A percentile compares a stretch with the other conserved stretches of the same genome.
Evolutionary conservation across 1,140 invertebrate species (phyloP).

Genomic region (Danaus plexippus): DNA sequence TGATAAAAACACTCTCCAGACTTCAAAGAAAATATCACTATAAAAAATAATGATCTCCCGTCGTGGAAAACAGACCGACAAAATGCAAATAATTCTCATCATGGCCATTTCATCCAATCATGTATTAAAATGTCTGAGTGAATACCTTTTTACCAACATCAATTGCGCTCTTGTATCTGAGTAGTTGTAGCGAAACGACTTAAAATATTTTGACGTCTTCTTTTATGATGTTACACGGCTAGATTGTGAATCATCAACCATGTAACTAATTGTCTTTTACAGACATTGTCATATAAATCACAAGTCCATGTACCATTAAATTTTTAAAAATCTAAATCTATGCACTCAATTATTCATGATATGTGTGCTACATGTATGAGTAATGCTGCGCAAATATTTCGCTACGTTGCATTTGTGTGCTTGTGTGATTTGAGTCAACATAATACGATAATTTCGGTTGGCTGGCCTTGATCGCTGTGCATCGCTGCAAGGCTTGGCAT

Average conservation of each 20-base stretch:
- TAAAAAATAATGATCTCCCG: constrained; percentile 22
- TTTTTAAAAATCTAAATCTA: not conserved
- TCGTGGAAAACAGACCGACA: constrained; percentile 18
- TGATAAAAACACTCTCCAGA: constrained; percentile 27
- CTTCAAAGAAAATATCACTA: constrained; percentile 34
- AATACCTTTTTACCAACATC: constrained; percentile 17
- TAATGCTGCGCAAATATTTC: constrained; percentile 3
- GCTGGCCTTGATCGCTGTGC: constrained; percentile 57
- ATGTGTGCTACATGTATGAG: constrained; percentile 6
- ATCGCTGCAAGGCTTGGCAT: constrained; percentile 47
- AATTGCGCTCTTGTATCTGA: constrained; percentile 11
- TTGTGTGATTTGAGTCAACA: constrained; percentile 21
- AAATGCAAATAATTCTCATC: constrained; percentile 22
- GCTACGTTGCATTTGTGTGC: constrained; percentile 13
- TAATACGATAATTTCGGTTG: constrained; percentile 33
- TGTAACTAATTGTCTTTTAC: constrained; percentile 5
- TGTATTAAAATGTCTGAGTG: constrained; percentile 19
- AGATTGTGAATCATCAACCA: constrained; percentile 11
- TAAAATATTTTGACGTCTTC: constrained; percentile 17
- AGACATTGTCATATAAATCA: constrained; percentile 6
- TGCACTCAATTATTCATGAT: not conserved
- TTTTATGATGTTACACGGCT: constrained; percentile 10
- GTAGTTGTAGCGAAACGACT: constrained; percentile 13
- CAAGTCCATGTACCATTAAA: not conserved
- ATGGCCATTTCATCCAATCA: constrained; percentile 18